Evolutionary conservation across 1,140 invertebrate genomes (phyloP).

Genomic region (Forficula auricularia): DNA sequence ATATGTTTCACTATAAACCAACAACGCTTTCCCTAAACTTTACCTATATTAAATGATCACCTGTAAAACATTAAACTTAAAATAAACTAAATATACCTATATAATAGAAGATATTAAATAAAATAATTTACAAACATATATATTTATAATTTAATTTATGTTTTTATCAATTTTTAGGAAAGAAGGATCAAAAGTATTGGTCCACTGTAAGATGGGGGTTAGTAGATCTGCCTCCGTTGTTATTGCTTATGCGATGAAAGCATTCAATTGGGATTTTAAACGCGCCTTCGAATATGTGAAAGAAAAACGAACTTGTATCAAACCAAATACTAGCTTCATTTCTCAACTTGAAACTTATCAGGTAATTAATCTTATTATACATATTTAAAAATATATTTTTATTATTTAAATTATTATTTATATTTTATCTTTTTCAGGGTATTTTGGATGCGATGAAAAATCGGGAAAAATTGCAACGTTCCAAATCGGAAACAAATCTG

Average conservation of each 20-base stretch:
- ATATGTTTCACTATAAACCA: too few species aligned
- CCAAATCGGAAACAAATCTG: constrained; percentile 82
- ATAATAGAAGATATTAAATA: not conserved
- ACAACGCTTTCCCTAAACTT: too few species aligned
- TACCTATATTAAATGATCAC: too few species aligned
- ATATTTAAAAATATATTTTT: constrained; percentile 4
- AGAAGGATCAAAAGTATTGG: constrained; percentile 77
- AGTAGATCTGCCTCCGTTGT: constrained; percentile 94
- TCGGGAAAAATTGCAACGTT: constrained; percentile 74
- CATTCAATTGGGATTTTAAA: constrained; percentile 81
- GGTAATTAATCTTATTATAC: constrained; percentile 18
- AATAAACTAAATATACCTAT: not conserved
- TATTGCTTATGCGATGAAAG: constrained; percentile 95
- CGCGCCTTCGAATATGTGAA: constrained; percentile 80
- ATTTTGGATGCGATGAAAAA: constrained; percentile 93
- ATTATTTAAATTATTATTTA: not conserved
- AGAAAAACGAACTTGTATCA: constrained; percentile 76
- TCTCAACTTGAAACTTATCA: constrained; percentile 89
- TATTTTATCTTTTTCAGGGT: constrained; percentile 31
- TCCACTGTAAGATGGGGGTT: constrained; percentile 99
- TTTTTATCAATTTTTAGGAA: constrained; percentile 32
- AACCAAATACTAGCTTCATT: constrained; percentile 88
- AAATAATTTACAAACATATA: not conserved
- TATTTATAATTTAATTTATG: not conserved
- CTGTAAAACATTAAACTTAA: too few species aligned